Evolutionary conservation across 2,888 invertebrate genomes (phyloP).

Genomic region (Glyphotaelius pellucidus): DNA sequence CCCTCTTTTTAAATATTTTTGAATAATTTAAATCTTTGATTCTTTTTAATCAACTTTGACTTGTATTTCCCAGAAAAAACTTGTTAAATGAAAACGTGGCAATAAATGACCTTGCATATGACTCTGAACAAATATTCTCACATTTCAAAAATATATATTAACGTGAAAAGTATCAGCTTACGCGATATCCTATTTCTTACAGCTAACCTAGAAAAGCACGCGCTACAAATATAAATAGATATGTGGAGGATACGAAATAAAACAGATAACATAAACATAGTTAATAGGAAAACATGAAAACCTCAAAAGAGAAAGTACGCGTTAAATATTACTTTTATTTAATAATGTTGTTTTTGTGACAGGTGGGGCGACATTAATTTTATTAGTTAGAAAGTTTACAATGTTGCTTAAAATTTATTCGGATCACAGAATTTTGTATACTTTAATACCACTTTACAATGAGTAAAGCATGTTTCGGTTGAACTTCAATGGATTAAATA

Average conservation of each 20-base stretch:
- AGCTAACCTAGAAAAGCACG: background rate
- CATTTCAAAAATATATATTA: too few species aligned
- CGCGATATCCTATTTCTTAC: background rate
- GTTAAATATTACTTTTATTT: background rate
- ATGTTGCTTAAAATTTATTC: background rate
- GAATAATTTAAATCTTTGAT: too few species aligned
- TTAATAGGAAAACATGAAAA: background rate
- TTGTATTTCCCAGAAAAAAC: too few species aligned
- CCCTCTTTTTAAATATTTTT: background rate
- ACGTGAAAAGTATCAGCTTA: background rate
- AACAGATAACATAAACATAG: background rate
- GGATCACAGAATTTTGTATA: background rate
- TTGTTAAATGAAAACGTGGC: background rate
- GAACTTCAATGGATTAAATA: background rate
- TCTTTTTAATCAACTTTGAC: background rate
- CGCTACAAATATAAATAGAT: background rate
- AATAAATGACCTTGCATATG: background rate
- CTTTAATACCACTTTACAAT: background rate
- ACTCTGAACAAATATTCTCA: background rate
- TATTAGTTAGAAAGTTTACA: background rate
- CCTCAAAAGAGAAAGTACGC: background rate
- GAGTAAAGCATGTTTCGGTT: background rate
- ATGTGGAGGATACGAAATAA: background rate
- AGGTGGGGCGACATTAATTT: background rate
- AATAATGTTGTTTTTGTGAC: background rate